These are phyloP conservation scores for Clarias magur DNA, from an alignment of 2,113 vertebrate genomes.

Conservation along the genomic window DNA sequence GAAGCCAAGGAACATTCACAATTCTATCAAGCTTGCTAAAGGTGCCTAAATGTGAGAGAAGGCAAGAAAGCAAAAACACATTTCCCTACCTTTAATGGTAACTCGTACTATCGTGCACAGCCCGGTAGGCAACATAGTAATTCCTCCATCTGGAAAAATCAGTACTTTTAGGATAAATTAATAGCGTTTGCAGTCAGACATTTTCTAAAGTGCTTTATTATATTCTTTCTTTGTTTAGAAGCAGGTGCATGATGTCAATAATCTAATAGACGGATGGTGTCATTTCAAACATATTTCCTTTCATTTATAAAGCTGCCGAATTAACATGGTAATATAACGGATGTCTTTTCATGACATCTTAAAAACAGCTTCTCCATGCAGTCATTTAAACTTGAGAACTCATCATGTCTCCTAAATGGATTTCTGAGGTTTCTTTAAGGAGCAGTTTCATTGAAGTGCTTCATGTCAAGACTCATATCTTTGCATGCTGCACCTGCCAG, in stretches of 20 bases:
- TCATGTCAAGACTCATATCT: not conserved
- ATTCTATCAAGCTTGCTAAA: not conserved
- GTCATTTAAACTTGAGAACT: not conserved
- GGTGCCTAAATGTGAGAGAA: not conserved
- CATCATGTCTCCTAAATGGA: not conserved
- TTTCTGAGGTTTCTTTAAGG: not conserved
- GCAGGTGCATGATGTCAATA: conserved; percentile 14
- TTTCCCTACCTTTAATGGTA: not conserved
- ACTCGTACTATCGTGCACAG: not conserved
- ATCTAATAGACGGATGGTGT: not conserved
- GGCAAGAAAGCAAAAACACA: not conserved
- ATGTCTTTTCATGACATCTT: not conserved
- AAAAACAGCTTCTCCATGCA: not conserved
- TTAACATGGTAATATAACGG: conserved; percentile 30
- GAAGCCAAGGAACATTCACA: not conserved
- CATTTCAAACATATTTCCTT: not conserved
- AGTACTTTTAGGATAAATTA: not conserved
- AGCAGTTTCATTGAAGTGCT: not conserved
- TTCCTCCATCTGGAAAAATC: not conserved
- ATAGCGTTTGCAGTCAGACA: not conserved
- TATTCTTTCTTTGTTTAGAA: not conserved
- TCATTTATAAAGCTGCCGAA: not conserved
- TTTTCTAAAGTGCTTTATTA: not conserved
- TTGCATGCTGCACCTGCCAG: not conserved
- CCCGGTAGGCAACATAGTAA: not conserved